Percentiles rank a stretch among this genome's conserved stretches.
Conservation (phyloP, 2,113 vertebrate species). For the Pteruthius melanotis region DNA sequence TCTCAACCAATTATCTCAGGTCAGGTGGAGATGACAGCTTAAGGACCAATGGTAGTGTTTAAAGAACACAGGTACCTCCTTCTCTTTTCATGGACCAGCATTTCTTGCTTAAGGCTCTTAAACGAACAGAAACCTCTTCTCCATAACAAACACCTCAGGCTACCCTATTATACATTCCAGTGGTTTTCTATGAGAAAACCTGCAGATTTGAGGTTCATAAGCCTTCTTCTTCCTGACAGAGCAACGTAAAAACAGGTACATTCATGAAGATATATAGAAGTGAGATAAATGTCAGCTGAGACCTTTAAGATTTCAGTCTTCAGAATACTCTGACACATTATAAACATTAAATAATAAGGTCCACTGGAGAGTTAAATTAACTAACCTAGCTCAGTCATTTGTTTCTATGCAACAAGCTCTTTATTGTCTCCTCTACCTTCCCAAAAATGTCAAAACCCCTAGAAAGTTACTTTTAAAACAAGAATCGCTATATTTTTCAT, state of each 20-base stretch:
- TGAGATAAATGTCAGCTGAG: not conserved
- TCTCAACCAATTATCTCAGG: not conserved
- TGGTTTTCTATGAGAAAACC: not conserved
- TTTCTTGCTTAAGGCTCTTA: not conserved
- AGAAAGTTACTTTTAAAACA: not conserved
- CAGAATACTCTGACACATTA: not conserved
- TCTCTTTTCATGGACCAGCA: not conserved
- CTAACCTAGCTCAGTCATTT: not conserved
- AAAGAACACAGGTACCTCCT: not conserved
- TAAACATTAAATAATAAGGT: slow-evolving; percentile 4
- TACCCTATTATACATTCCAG: not conserved
- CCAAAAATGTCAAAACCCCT: not conserved
- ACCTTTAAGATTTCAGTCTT: not conserved
- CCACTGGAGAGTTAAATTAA: not conserved
- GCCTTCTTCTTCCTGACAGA: not conserved
- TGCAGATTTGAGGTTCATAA: not conserved
- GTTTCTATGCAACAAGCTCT: not conserved
- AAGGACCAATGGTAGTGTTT: fast-evolving
- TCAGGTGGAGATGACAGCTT: not conserved
- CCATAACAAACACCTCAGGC: not conserved
- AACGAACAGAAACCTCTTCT: not conserved
- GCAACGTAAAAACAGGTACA: not conserved
- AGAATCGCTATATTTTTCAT: not conserved
- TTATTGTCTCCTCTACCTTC: not conserved
- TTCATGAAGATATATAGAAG: not conserved